These are phyloP conservation scores for Steinernema khuongi DNA, from an alignment of 1,140 invertebrate genomes.

Conservation along the genomic window DNA sequence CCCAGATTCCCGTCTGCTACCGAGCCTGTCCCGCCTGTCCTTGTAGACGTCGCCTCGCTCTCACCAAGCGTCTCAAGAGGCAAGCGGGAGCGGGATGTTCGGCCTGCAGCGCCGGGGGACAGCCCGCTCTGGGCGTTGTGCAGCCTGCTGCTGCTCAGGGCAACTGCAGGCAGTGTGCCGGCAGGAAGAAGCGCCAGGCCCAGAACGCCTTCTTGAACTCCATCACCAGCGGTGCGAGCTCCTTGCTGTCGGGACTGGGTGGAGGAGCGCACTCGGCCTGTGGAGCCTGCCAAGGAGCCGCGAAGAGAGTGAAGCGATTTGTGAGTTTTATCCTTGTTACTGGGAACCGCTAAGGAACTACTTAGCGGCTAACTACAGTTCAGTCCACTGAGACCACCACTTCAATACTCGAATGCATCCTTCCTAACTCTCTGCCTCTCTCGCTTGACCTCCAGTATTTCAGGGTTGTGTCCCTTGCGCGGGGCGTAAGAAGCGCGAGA, in stretches of 20 bases:
- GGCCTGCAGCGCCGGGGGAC: background rate
- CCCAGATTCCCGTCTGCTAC: background rate
- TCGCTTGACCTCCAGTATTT: too few species aligned
- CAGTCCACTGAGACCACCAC: too few species aligned
- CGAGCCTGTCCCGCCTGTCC: constrained; percentile 1
- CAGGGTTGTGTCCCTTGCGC: background rate
- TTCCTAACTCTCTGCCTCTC: too few species aligned
- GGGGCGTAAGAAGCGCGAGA: background rate
- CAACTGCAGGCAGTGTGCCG: background rate
- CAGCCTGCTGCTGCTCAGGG: background rate
- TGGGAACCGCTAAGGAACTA: background rate
- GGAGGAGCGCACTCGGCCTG: background rate
- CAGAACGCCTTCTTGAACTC: background rate
- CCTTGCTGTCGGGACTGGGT: background rate
- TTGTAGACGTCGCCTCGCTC: background rate
- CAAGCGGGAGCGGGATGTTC: background rate
- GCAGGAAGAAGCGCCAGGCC: background rate
- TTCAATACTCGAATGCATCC: too few species aligned
- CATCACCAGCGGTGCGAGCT: background rate
- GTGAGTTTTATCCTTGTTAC: background rate
- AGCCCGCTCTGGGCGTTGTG: background rate
- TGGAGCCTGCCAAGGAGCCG: background rate
- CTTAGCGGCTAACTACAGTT: too few species aligned
- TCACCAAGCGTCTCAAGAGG: background rate
- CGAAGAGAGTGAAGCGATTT: background rate